These are phyloP conservation scores for Noctuana brunneofusca DNA, from an alignment of 2,888 invertebrate genomes.

Conservation along the genomic window DNA sequence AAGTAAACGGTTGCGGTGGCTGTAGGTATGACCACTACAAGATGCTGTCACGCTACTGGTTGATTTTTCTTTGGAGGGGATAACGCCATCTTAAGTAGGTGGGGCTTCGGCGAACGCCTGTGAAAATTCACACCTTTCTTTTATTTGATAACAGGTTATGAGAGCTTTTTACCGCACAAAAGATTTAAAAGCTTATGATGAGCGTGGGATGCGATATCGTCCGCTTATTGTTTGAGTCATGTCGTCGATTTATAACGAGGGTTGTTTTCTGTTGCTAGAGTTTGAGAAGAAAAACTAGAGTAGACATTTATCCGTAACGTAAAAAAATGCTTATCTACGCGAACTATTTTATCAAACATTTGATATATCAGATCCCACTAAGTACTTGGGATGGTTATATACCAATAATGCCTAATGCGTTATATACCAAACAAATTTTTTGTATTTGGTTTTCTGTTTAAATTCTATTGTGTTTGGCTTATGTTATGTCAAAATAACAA, in stretches of 20 bases:
- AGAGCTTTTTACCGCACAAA: constrained; percentile 78
- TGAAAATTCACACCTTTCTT: constrained; percentile 83
- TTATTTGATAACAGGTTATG: constrained; percentile 82
- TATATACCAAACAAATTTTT: no score
- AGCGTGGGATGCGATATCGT: constrained; percentile 71
- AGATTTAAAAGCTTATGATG: constrained; percentile 80
- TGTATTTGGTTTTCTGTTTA: no score
- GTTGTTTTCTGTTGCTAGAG: constrained; percentile 48
- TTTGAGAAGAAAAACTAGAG: constrained; percentile 25
- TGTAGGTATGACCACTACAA: constrained; percentile 71
- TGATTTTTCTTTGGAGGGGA: constrained; percentile 62
- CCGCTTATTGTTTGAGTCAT: constrained; percentile 76
- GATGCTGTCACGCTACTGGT: constrained; percentile 72
- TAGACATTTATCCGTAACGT: no score
- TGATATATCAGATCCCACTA: no score
- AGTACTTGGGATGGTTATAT: no score
- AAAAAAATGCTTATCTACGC: no score
- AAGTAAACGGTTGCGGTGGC: constrained; percentile 51
- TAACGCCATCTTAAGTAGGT: constrained; percentile 78
- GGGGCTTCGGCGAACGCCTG: constrained; percentile 70
- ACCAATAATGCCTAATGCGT: no score
- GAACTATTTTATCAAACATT: no score
- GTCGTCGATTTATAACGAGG: constrained; percentile 59
- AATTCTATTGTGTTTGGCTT: no score
- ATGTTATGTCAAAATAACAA: no score